These are phyloP conservation scores for Oxygymnocypris stewartii DNA, from an alignment of 2,113 vertebrate genomes.

Conservation along the genomic window DNA sequence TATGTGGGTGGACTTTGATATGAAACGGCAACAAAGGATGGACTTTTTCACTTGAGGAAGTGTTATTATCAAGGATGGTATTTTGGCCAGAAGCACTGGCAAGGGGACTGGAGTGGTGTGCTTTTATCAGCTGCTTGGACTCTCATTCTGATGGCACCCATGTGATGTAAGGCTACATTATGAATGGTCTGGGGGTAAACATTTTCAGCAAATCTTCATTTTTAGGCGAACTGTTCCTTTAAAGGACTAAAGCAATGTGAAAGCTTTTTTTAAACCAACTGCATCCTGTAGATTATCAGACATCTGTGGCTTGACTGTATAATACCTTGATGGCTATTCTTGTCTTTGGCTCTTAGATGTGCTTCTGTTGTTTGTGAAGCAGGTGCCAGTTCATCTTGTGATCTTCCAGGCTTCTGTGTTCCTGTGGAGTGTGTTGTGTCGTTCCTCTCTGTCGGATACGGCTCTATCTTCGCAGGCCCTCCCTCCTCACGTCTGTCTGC, in stretches of 20 bases:
- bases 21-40: no score
- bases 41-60: no score
- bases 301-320: conserved; percentile 5
- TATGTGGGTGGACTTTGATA: no score
- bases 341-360: neutral
- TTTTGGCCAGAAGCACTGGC: no score
- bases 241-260: neutral
- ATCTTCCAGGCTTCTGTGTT: conserved; percentile 44
- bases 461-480: neutral
- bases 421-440: conserved; percentile 41
- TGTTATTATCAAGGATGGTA: no score
- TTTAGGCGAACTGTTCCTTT: neutral
- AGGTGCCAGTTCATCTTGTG: conserved; percentile 30
- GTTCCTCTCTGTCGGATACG: conserved; percentile 4
- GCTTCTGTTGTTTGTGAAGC: conserved; percentile 28
- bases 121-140: neutral
- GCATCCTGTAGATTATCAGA: neutral
- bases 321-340: conserved; percentile 3
- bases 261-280: neutral
- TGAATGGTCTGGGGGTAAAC: neutral
- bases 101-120: no score
- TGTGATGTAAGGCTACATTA: neutral
- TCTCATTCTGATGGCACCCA: neutral
- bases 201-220: neutral
- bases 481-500: neutral